Conservation (phyloP, 2,797 vertebrate species). For the Thalassophryne amazonica region DNA sequence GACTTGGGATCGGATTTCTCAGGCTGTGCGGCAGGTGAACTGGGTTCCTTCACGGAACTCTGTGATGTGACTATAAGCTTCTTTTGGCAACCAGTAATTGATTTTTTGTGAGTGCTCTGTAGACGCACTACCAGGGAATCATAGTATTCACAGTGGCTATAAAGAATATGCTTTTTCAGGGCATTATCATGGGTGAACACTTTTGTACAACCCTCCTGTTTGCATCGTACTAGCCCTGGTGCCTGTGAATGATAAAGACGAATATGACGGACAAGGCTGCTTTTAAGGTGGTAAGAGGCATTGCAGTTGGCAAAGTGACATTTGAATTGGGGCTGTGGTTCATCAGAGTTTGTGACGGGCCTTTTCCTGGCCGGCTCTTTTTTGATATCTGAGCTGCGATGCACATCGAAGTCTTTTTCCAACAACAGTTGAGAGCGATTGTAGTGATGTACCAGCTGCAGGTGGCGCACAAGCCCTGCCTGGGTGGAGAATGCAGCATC, state of each 20-base stretch:
- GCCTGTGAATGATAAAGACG: slow-evolving; percentile 63
- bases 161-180: slow-evolving; percentile 88
- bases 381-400: slow-evolving; percentile 68
- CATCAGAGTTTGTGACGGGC: slow-evolving; percentile 57
- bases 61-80: slow-evolving; percentile 77
- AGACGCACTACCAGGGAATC: slow-evolving; percentile 86
- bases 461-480: slow-evolving; percentile 90
- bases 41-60: slow-evolving; percentile 48
- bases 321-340: slow-evolving; percentile 82
- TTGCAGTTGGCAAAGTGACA: slow-evolving; percentile 87
- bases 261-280: slow-evolving; percentile 88
- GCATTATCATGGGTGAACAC: slow-evolving; percentile 85
- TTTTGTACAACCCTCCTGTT: slow-evolving; percentile 87
- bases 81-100: slow-evolving; percentile 80
- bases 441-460: slow-evolving; percentile 90
- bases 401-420: slow-evolving; percentile 83
- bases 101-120: slow-evolving; percentile 85
- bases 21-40: slow-evolving; percentile 29
- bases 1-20: slow-evolving; percentile 28
- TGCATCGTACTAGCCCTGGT: slow-evolving; percentile 78
- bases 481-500: slow-evolving; percentile 90
- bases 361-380: slow-evolving; percentile 77
- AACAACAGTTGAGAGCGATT: slow-evolving; percentile 91
- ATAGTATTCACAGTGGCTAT: slow-evolving; percentile 85
- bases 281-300: slow-evolving; percentile 89